Evolutionary conservation across 2,797 vertebrate species (phyloP).

Genomic region (Enteromius treurensis): DNA sequence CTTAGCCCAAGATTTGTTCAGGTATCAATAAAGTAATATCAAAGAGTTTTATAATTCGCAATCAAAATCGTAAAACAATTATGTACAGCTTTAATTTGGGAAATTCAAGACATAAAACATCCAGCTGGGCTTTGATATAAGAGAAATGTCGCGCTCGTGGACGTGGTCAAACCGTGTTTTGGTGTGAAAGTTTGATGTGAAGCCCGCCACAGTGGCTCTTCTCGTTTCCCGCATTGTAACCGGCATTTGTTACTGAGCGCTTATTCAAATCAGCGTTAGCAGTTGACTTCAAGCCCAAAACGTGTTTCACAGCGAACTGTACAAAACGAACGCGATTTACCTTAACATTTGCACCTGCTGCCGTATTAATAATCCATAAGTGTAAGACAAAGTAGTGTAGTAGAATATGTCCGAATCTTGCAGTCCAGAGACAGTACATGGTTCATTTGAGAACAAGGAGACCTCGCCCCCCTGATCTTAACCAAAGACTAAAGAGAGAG

Average conservation of each 20-base stretch:
- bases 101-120: slow-evolving; percentile 58
- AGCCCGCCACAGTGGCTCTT: slow-evolving; percentile 13
- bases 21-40: not conserved
- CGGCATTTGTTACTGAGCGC: slow-evolving; percentile 42
- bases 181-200: slow-evolving; percentile 32
- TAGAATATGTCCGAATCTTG: slow-evolving; percentile 51
- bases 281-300: slow-evolving; percentile 1
- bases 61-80: slow-evolving; percentile 43
- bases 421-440: slow-evolving; percentile 63
- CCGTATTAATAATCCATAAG: slow-evolving; percentile 49
- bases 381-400: slow-evolving; percentile 52
- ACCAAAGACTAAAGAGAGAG: slow-evolving; percentile 57
- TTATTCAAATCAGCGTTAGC: slow-evolving; percentile 28
- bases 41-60: slow-evolving; percentile 1
- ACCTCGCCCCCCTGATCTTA: slow-evolving; percentile 55
- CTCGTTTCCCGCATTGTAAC: slow-evolving; percentile 16
- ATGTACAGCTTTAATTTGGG: slow-evolving; percentile 47
- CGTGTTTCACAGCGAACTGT: slow-evolving; percentile 8
- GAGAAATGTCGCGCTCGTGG: not conserved
- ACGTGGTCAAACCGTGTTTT: slow-evolving; percentile 7
- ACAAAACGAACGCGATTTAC: slow-evolving; percentile 54
- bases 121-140: slow-evolving; percentile 62
- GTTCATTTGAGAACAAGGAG: slow-evolving; percentile 61
- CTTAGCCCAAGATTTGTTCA: too few relatives aligned
- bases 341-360: slow-evolving; percentile 57